Conservation (phyloP, 2,888 invertebrate species). For the Crematogaster levior region DNA sequence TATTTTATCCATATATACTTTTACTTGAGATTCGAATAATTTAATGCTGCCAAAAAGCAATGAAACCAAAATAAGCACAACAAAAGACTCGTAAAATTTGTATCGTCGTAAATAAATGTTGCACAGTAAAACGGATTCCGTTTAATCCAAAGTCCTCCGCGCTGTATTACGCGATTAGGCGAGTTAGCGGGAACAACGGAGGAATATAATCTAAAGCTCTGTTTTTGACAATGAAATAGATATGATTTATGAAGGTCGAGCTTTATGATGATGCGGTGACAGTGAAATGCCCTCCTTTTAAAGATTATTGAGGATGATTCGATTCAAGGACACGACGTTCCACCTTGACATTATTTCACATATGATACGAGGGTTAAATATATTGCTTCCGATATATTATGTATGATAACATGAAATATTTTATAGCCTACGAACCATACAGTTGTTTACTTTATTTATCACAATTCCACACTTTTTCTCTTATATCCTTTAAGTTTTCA, state of each 20-base stretch:
- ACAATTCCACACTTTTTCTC: background rate
- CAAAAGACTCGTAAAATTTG: slow-evolving; percentile 3
- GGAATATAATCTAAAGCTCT: slow-evolving; percentile 45
- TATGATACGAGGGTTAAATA: slow-evolving; percentile 56
- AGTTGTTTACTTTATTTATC: background rate
- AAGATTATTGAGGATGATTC: slow-evolving; percentile 67
- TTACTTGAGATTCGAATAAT: background rate
- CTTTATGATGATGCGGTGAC: slow-evolving; percentile 48
- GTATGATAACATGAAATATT: background rate
- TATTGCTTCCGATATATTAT: slow-evolving; percentile 50
- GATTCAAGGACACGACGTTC: slow-evolving; percentile 64
- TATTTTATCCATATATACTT: background rate
- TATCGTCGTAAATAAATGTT: background rate
- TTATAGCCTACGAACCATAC: background rate
- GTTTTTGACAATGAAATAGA: slow-evolving; percentile 66
- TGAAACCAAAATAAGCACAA: background rate
- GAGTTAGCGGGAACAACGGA: slow-evolving; percentile 11
- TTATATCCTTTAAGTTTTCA: background rate
- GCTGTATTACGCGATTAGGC: slow-evolving; percentile 33
- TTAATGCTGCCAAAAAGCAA: background rate
- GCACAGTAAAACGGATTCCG: background rate
- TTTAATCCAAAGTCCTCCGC: slow-evolving; percentile 1
- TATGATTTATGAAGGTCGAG: slow-evolving; percentile 62
- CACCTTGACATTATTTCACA: slow-evolving; percentile 66
- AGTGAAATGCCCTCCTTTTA: slow-evolving; percentile 64